Evolutionary conservation across 2,888 invertebrate genomes (phyloP).

Genomic region (Nudaria mundana): DNA sequence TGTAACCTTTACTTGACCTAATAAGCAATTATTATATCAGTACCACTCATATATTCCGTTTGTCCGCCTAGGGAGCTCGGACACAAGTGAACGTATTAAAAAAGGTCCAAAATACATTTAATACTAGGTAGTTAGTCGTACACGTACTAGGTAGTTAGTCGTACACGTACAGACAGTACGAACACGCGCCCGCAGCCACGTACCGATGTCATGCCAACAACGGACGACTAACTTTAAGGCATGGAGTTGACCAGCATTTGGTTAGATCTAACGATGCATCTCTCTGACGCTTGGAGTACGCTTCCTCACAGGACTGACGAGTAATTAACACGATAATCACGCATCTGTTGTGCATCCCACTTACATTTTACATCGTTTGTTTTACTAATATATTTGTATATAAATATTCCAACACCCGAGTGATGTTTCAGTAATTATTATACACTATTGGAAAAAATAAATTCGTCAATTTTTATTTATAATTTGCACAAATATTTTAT

Average conservation of each 20-base stretch:
- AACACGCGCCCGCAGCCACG: conserved; percentile 17
- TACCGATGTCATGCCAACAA: conserved; percentile 75
- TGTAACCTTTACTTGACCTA: too few relatives aligned
- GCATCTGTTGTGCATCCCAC: conserved; percentile 45
- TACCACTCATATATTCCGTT: conserved; percentile 28
- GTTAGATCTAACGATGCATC: conserved; percentile 65
- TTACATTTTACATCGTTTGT: conserved; percentile 34
- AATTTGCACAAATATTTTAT: too few relatives aligned
- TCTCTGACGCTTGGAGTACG: conserved; percentile 42
- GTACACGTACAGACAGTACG: conserved; percentile 33
- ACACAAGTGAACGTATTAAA: conserved; percentile 52
- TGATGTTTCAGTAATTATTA: not conserved
- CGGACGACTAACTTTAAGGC: conserved; percentile 14
- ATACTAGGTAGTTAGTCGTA: conserved; percentile 49
- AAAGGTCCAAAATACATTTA: conserved; percentile 50
- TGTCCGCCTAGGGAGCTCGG: conserved; percentile 54
- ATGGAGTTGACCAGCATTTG: conserved; percentile 47
- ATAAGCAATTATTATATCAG: too few relatives aligned
- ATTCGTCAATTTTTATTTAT: not conserved
- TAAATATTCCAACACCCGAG: conserved; percentile 21
- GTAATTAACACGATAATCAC: conserved; percentile 49
- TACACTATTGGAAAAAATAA: not conserved
- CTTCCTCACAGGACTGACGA: conserved; percentile 50
- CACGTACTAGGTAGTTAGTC: conserved; percentile 16
- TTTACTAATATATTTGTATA: conserved; percentile 34